Conservation (phyloP, 2,888 invertebrate species). For the Aquatica leii region DNA sequence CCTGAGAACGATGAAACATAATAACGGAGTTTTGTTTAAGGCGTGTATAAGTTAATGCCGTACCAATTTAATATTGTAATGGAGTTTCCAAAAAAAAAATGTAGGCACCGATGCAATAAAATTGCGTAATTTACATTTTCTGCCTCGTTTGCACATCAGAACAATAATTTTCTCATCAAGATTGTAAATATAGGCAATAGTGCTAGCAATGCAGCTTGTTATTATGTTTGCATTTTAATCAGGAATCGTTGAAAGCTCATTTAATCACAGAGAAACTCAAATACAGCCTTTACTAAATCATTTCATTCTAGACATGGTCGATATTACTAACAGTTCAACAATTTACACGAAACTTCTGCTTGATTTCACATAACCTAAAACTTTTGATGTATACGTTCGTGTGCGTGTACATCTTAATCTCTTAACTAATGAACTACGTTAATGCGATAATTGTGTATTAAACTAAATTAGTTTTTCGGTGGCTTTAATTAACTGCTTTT, state of each 20-base stretch:
- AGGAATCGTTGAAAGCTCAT: slow-evolving; percentile 22
- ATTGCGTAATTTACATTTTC: slow-evolving; percentile 10
- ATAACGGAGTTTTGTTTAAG: not conserved
- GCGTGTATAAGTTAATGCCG: not conserved
- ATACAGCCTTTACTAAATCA: slow-evolving; percentile 27
- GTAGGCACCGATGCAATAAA: not conserved
- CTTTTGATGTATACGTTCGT: slow-evolving; percentile 12
- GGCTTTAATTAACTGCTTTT: too few species aligned
- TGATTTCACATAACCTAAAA: slow-evolving; percentile 20
- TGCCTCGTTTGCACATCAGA: slow-evolving; percentile 3
- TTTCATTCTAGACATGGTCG: slow-evolving; percentile 19
- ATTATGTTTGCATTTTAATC: slow-evolving; percentile 34
- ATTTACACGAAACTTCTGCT: slow-evolving; percentile 26
- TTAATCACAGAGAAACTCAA: slow-evolving; percentile 21
- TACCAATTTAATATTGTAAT: too few species aligned
- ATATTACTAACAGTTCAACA: slow-evolving; percentile 22
- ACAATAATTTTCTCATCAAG: slow-evolving; percentile 17
- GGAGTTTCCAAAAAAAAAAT: too few species aligned
- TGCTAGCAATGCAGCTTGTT: slow-evolving; percentile 21
- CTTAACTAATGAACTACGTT: slow-evolving; percentile 8
- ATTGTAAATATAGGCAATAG: slow-evolving; percentile 15
- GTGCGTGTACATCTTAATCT: not conserved
- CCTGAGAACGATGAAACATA: not conserved
- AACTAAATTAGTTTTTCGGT: not conserved
- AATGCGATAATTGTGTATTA: slow-evolving; percentile 2